phyloP scores from a whole-genome alignment of 2,888 invertebrate genomes.

The Amiota minor region DNA sequence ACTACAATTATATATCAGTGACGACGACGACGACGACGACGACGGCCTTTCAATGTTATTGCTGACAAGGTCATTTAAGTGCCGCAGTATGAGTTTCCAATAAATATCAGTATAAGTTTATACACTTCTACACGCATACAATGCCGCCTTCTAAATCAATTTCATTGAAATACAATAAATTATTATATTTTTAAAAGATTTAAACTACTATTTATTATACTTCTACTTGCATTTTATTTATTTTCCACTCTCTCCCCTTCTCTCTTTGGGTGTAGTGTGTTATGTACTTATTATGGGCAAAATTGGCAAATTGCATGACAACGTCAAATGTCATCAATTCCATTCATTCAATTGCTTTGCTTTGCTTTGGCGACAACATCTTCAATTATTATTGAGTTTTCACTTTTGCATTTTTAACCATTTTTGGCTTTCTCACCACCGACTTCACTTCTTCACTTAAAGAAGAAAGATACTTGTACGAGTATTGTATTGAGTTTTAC shows the following conservation, averaged over 20 bases:
- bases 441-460: neutral
- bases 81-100: neutral
- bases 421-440: neutral
- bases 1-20: neutral
- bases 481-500: neutral
- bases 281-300: neutral
- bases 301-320: neutral
- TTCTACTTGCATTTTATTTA: too few relatives aligned
- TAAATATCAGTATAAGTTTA: neutral
- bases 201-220: too few relatives aligned
- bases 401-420: conserved; percentile 2
- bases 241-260: too few relatives aligned
- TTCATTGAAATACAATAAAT: too few relatives aligned
- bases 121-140: neutral
- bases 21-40: neutral
- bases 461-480: neutral
- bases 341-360: neutral
- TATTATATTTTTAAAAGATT: too few relatives aligned
- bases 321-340: neutral
- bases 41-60: conserved; percentile 7
- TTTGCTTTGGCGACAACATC: neutral
- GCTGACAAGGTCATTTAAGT: neutral
- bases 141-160: too few relatives aligned
- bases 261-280: too few relatives aligned
- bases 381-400: conserved; percentile 11